Conservation (phyloP, 2,888 invertebrate genomes). For the Leucophora obtusa region DNA sequence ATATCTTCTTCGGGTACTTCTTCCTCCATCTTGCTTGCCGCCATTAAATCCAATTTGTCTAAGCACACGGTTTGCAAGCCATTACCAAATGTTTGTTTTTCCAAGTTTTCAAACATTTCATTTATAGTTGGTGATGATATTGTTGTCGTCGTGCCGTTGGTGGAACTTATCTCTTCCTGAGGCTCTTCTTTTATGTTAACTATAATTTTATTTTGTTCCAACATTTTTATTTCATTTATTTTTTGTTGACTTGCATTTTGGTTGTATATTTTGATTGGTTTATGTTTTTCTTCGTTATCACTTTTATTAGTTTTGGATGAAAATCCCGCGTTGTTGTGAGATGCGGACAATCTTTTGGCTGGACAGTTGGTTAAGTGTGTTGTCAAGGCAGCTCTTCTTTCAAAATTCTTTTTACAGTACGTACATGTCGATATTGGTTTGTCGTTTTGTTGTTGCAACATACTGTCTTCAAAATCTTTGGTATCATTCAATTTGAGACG, state of each 20-base stretch:
- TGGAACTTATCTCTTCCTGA: conserved; percentile 51
- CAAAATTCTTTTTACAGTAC: conserved; percentile 85
- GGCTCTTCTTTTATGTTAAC: conserved; percentile 48
- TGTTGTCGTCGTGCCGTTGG: conserved; percentile 11
- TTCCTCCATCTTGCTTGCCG: conserved; percentile 65
- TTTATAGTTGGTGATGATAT: conserved; percentile 64
- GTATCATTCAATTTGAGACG: conserved; percentile 69
- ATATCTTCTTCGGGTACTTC: neutral
- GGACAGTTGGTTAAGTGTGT: conserved; percentile 86
- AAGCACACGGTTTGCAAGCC: conserved; percentile 74
- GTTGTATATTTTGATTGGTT: conserved; percentile 67
- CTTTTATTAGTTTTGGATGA: conserved; percentile 57
- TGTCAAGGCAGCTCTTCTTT: conserved; percentile 85
- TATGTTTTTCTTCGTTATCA: neutral
- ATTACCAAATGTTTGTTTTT: conserved; percentile 70
- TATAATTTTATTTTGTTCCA: conserved; percentile 7
- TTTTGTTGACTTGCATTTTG: conserved; percentile 52
- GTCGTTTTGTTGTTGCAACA: conserved; percentile 71
- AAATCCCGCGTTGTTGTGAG: conserved; percentile 9
- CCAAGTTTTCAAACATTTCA: conserved; percentile 74
- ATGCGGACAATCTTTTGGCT: conserved; percentile 73
- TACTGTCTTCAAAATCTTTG: conserved; percentile 43
- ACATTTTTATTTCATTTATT: conserved; percentile 15
- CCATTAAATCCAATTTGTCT: conserved; percentile 70
- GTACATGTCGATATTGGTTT: conserved; percentile 82